Conservation (phyloP, 2,113 vertebrate species). For the Pundamilia nyererei region DNA sequence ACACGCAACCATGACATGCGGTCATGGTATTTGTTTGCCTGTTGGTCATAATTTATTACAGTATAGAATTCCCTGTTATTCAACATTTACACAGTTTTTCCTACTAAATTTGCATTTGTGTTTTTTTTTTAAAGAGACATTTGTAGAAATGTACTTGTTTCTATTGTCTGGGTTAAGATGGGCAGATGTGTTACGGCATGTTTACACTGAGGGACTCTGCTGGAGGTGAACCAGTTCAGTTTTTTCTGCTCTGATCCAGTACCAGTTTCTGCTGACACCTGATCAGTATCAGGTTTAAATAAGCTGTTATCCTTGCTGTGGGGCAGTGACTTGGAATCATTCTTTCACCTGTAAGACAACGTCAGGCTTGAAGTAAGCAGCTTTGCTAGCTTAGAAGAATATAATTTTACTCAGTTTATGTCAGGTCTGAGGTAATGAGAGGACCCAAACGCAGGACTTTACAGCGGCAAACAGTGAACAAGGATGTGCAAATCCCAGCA, state of each 20-base stretch:
- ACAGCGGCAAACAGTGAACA: background rate
- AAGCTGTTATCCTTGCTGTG: background rate
- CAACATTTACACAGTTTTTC: background rate
- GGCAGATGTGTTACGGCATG: background rate
- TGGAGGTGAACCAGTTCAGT: background rate
- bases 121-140: background rate
- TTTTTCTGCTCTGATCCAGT: background rate
- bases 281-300: background rate
- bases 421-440: background rate
- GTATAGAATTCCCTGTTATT: background rate
- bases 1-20: fast-evolving
- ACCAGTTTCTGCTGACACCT: background rate
- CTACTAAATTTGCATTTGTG: background rate
- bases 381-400: background rate
- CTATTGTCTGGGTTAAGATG: background rate
- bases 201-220: background rate
- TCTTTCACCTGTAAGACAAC: background rate
- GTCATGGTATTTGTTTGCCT: background rate
- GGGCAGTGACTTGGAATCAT: background rate
- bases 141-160: background rate
- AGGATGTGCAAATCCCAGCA: background rate
- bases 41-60: background rate
- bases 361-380: background rate
- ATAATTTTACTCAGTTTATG: background rate
- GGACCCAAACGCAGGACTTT: background rate